These are phyloP conservation scores for Pithys albifrons DNA, from an alignment of 2,113 vertebrate genomes.

Conservation along the genomic window DNA sequence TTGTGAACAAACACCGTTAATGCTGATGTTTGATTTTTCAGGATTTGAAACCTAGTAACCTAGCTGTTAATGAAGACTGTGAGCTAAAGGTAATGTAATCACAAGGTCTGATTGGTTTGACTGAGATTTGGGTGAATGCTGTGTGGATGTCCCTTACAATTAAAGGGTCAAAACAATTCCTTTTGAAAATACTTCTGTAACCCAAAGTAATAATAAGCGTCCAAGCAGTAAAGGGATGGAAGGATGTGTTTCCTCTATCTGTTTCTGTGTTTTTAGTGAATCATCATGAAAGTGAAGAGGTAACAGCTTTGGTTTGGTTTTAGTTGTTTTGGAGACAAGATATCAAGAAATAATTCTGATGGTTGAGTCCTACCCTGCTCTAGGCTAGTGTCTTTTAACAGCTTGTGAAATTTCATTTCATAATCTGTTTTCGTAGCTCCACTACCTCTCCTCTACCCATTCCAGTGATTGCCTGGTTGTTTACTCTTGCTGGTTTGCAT, in stretches of 20 bases:
- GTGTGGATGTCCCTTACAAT: neutral
- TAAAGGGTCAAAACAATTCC: neutral
- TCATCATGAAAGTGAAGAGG: neutral
- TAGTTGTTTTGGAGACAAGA: neutral
- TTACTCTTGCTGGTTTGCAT: neutral
- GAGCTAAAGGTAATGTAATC: slow-evolving; percentile 88
- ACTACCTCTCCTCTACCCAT: neutral
- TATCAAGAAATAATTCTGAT: neutral
- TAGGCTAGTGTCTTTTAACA: neutral
- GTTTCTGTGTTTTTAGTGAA: neutral
- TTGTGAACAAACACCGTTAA: neutral
- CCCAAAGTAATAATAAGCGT: neutral
- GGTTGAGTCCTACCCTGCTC: neutral
- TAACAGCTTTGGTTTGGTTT: neutral
- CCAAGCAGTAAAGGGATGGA: neutral
- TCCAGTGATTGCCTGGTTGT: neutral
- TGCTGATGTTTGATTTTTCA: slow-evolving; percentile 57
- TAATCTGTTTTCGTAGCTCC: neutral
- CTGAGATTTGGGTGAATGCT: neutral
- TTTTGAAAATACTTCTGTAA: neutral
- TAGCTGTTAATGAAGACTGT: slow-evolving; percentile 98
- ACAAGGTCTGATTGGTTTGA: neutral
- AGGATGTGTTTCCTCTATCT: neutral
- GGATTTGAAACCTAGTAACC: slow-evolving; percentile 97
- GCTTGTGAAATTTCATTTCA: slow-evolving; percentile 28